Base-by-base conservation (phyloP, 2,888 invertebrate species). In the Pegoplata infirma region DNA sequence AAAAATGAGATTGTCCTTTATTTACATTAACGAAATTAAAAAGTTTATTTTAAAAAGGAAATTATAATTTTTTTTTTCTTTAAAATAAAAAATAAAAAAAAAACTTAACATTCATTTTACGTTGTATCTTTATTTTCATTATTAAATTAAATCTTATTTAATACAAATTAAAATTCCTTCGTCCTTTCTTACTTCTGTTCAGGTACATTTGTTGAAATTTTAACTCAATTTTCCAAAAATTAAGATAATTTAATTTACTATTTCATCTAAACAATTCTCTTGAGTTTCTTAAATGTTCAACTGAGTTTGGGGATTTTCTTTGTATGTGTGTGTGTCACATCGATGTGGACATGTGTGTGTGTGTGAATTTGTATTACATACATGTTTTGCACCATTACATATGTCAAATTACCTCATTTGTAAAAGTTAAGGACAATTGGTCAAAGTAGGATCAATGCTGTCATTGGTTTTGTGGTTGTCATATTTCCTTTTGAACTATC, bases 371-470 rank as follows among this genome's bases (percentile, higher is more conserved):
- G 25, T 46, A 53, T 46, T 46, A 32, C 71, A 49, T 67, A 58
- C 28, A 49, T 59, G 49, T 63, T 68, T 63, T 44, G 23, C 63
- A 44, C 63, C 69, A 74, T 69, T 78, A 69, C 78, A 58, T 64
- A 49, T 74, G 78, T 74, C 67, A 78, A 78, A 74, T 78, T 73
- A 78, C 68, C 73, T 74, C 21, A 73, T 73, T 73, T 59, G n/a
- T 25, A 64, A 78, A 67, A 68, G 78, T 36, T 64, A 68, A 69
- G 53, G 73, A 74, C 78, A 78, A 78, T 64, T 64, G 69, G 36
- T 40, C 58, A 74, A 69, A 69, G 64, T 49, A 17, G 78, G 64
- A 73, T 78, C 73, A 69, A 59, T 73, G 46, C 53, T 77, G 73
- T 78, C 68, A 69, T 51, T 69, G 73, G 59, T 74, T 69, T 74